Percentiles rank a stretch among this genome's conserved stretches.
Evolutionary conservation across 2,113 vertebrate species (phyloP).

Genomic region (Gopherus flavomarginatus): DNA sequence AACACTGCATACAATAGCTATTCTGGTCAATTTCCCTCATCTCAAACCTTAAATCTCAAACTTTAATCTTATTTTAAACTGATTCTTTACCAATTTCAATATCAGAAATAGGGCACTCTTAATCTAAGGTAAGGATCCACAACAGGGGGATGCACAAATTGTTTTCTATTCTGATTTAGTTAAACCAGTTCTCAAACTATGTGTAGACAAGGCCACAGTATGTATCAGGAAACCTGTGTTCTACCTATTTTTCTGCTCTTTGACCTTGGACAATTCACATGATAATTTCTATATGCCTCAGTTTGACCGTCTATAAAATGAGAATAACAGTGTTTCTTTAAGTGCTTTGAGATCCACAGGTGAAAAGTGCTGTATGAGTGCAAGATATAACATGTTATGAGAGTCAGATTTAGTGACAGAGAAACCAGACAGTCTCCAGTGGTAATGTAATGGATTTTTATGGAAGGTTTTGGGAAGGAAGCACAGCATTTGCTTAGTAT

Average conservation of each 20-base stretch:
- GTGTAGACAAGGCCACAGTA: neutral
- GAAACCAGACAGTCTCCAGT: neutral
- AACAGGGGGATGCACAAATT: neutral
- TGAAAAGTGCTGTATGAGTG: neutral
- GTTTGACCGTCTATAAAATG: neutral
- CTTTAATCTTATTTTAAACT: neutral
- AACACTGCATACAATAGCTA: too few species aligned
- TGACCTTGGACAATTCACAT: neutral
- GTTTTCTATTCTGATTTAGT: neutral
- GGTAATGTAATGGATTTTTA: neutral
- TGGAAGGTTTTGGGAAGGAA: neutral
- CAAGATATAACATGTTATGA: neutral
- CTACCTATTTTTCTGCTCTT: neutral
- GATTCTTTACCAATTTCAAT: neutral
- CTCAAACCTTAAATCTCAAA: neutral
- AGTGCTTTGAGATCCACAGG: neutral
- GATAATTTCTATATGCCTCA: neutral
- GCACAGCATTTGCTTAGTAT: neutral
- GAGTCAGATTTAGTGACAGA: neutral
- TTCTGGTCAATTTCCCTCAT: too few species aligned
- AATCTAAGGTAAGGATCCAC: neutral
- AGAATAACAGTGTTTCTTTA: neutral
- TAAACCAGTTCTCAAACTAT: neutral
- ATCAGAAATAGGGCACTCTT: neutral
- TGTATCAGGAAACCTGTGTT: neutral